Percentiles rank a stretch among this genome's conserved stretches.
Evolutionary conservation across 2,113 vertebrate species (phyloP).

Genomic region (Agapornis roseicollis): DNA sequence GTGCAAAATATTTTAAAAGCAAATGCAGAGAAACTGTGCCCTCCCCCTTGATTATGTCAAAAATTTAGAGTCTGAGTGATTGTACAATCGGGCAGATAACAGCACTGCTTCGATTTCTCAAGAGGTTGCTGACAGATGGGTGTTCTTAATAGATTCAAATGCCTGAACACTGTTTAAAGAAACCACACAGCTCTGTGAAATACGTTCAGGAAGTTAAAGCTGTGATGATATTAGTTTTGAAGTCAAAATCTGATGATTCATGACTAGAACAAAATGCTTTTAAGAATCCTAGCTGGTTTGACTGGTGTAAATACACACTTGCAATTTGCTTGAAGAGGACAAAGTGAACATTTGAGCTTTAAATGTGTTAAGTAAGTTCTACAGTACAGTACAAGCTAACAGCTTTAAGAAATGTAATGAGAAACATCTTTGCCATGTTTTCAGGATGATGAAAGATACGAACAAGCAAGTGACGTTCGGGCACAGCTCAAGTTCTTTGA

Average conservation of each 20-base stretch:
- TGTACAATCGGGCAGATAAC: not conserved
- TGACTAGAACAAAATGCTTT: constrained; percentile 35
- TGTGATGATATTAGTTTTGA: constrained; percentile 30
- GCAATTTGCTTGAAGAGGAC: constrained; percentile 34
- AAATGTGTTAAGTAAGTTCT: not conserved
- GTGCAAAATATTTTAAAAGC: not conserved
- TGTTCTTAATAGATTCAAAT: constrained; percentile 34
- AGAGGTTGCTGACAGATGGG: not conserved
- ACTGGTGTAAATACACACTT: constrained; percentile 26
- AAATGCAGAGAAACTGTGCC: not conserved
- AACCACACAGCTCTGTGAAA: not conserved
- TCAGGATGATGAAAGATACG: constrained; percentile 88
- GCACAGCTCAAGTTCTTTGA: constrained; percentile 95
- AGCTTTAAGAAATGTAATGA: constrained; percentile 5
- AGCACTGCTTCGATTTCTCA: not conserved
- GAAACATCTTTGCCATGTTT: not conserved
- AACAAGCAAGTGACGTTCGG: constrained; percentile 90
- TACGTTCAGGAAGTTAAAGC: not conserved
- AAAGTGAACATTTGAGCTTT: constrained; percentile 41
- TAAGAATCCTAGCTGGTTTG: constrained; percentile 4
- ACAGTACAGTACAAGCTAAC: not conserved
- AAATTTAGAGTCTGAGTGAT: not conserved
- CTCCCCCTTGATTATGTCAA: constrained; percentile 16
- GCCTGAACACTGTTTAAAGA: not conserved
- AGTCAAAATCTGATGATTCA: constrained; percentile 53